Base-by-base conservation (phyloP, 2,797 vertebrate genomes). In the Austrolebias charrua region DNA sequence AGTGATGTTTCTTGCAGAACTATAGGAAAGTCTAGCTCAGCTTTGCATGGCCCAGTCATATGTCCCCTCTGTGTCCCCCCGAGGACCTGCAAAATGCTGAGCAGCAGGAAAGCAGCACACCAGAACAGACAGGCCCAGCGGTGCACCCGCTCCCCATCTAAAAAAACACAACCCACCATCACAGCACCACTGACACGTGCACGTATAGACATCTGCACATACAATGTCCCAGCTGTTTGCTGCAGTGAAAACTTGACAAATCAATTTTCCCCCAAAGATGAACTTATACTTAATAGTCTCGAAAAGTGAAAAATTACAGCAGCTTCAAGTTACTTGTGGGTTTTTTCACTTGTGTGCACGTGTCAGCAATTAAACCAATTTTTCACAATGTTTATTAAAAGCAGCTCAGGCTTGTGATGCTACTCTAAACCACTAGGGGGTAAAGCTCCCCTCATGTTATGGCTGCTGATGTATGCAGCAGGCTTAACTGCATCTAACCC, bases 351-450 rank as follows among this genome's bases (percentile, higher is more conserved):
- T 11, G 60, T 24, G 24, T 24, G 24, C 3, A 24, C 24, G 63
- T 75, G 78, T 76, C 49, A 75, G 65, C 64, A 59, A 20, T 57
- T 46, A 28, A 66, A 68, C 61, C 58, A 57, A 72, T 75, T 66
- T 66, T 43, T 55, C 18, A 62, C 75, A 4, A 73, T 72, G 59
- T 66, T 60, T 42, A 77, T 77, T 80, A 75, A 73, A 78, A 82
- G 31, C 71, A 73, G 54, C 60, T 43, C 40, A 63, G 56, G 65
- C 63, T 70, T 87, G 81, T 55, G 63, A 68, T 85, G 33, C 74
- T 75, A 38, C 44, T 7, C 20, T 78, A 19, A 73, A 57, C 92
- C 91, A 92, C 90, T 90, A 92, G 91, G 88, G 87, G 93, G 91
- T 86, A 77, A 90, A 89, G 76, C 80, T 87, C 81, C 74, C 86